These are phyloP conservation scores for Latrodectus elegans DNA, from an alignment of 2,888 invertebrate species.

Conservation along the genomic window DNA sequence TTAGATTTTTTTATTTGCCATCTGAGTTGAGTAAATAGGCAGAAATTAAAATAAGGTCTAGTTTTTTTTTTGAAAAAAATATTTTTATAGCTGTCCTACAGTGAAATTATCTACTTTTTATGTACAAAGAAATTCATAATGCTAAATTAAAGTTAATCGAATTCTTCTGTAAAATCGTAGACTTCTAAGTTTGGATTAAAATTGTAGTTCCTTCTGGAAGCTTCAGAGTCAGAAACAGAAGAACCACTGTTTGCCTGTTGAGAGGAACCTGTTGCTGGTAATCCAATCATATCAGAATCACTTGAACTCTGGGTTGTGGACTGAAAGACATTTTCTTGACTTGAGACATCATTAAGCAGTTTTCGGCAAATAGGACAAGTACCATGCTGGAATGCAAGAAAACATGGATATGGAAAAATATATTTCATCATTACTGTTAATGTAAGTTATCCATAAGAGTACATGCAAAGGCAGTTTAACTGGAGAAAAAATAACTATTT, in stretches of 20 bases:
- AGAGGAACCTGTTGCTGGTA: background rate
- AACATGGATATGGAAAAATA: constrained; percentile 64
- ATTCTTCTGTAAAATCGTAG: constrained; percentile 60
- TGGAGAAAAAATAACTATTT: background rate
- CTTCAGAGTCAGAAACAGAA: constrained; percentile 16
- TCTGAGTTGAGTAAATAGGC: background rate
- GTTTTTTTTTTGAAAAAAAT: constrained; percentile 16
- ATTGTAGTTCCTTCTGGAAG: constrained; percentile 10
- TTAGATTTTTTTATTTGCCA: constrained; percentile 24
- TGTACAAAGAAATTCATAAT: constrained; percentile 40
- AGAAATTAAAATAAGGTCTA: background rate
- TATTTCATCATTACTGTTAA: background rate
- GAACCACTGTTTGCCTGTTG: background rate
- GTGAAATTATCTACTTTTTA: constrained; percentile 40
- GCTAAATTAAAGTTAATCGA: constrained; percentile 37
- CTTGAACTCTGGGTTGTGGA: constrained; percentile 3
- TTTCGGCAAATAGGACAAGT: constrained; percentile 97
- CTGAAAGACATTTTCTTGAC: constrained; percentile 42
- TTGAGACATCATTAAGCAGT: constrained; percentile 77
- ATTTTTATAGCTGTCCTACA: constrained; percentile 37
- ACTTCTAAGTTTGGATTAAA: constrained; percentile 45
- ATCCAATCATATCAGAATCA: constrained; percentile 12
- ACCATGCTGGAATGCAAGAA: constrained; percentile 81
- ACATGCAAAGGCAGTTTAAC: background rate
- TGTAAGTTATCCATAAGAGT: background rate